Conservation (phyloP, 2,113 vertebrate species). For the Anolis sagrei region DNA sequence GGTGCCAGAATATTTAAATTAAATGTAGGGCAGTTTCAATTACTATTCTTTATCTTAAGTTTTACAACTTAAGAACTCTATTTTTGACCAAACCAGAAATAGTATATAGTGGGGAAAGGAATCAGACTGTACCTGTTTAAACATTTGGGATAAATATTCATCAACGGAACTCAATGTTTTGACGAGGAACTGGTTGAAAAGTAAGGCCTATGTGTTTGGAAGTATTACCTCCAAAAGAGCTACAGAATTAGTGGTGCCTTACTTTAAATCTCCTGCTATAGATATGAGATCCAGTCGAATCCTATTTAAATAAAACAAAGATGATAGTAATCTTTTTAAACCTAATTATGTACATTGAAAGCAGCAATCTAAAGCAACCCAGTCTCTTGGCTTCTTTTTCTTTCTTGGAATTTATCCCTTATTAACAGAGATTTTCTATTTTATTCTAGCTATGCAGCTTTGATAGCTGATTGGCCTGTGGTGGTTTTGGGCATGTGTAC, state of each 20-base stretch:
- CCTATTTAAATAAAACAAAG: background rate
- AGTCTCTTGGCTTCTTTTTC: background rate
- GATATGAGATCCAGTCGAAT: background rate
- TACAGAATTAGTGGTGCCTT: background rate
- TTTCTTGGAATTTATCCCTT: background rate
- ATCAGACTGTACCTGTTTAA: background rate
- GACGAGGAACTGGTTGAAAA: background rate
- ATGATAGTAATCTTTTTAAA: background rate
- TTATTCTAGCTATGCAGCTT: slow-evolving; percentile 86
- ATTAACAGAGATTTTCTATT: slow-evolving; percentile 30
- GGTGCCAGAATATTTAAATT: slow-evolving; percentile 6
- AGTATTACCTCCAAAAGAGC: background rate
- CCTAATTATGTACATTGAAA: background rate
- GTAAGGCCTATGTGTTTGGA: background rate
- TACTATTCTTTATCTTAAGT: too few relatives aligned
- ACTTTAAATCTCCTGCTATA: background rate
- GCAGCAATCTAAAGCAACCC: background rate
- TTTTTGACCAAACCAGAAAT: slow-evolving; percentile 34
- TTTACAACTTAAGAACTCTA: slow-evolving; percentile 9
- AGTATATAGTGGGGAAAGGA: background rate
- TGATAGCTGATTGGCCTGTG: slow-evolving; percentile 97
- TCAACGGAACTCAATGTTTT: background rate
- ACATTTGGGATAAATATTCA: background rate
- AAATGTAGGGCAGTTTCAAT: slow-evolving; percentile 28
- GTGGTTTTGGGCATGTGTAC: slow-evolving; percentile 96